Percentiles rank a stretch among this genome's conserved stretches.
These are phyloP conservation scores for Lasioglossum morio DNA, from an alignment of 2,888 invertebrate species.

Conservation along the genomic window DNA sequence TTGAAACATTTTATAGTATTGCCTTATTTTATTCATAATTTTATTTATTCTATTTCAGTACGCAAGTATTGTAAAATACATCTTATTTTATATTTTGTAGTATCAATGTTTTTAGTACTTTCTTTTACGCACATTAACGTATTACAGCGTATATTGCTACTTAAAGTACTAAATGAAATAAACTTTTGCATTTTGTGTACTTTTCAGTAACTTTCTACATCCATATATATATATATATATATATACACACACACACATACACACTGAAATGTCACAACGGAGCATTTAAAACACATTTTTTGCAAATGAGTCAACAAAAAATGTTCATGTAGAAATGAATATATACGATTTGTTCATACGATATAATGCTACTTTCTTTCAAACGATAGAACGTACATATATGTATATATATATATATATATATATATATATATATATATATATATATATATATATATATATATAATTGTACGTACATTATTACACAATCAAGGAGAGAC, in stretches of 20 bases:
- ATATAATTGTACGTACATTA: constrained; percentile 20
- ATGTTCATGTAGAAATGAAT: background rate
- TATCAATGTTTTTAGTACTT: constrained; percentile 38
- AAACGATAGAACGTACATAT: background rate
- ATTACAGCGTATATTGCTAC: constrained; percentile 57
- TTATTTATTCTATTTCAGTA: constrained; percentile 53
- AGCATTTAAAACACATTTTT: constrained; percentile 1
- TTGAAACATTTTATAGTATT: constrained; percentile 38
- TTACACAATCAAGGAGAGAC: constrained; percentile 2
- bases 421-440: no score
- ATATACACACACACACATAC: background rate
- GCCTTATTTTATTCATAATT: constrained; percentile 38
- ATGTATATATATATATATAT: no score
- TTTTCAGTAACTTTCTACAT: constrained; percentile 29
- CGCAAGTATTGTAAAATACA: constrained; percentile 42
- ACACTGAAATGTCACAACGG: constrained; percentile 7
- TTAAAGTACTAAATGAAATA: constrained; percentile 54
- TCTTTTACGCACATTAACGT: constrained; percentile 30
- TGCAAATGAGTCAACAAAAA: background rate
- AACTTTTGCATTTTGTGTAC: constrained; percentile 58
- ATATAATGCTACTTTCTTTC: background rate
- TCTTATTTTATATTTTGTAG: constrained; percentile 42
- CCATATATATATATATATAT: background rate
- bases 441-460: no score
- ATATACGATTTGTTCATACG: background rate